phyloP scores from a whole-genome alignment of 2,797 vertebrate genomes.

The Parambassis ranga region DNA sequence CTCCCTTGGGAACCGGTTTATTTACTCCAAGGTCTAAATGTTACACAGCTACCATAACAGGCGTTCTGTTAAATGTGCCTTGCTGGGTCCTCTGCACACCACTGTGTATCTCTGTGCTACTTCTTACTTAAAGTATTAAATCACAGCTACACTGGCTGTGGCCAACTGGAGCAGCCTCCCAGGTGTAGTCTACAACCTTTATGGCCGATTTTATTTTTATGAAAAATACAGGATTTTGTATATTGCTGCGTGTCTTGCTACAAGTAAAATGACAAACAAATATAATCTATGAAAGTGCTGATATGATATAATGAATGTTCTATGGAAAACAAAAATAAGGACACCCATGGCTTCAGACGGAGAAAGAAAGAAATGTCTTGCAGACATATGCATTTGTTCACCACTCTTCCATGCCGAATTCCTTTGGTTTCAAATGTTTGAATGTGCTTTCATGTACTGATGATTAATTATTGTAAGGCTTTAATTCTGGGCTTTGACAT shows the following conservation, averaged over 20 bases:
- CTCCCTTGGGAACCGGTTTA: constrained; percentile 25
- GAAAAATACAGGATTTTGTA: neutral
- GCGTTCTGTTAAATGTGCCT: constrained; percentile 35
- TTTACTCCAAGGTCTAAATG: constrained; percentile 44
- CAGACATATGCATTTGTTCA: no score
- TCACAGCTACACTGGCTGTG: neutral
- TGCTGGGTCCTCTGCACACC: constrained; percentile 22
- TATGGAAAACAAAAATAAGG: no score
- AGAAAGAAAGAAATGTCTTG: no score
- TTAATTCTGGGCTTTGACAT: no score
- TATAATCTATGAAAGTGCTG: no score
- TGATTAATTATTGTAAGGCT: no score
- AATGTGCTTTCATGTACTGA: no score
- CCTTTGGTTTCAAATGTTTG: no score
- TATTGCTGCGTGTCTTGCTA: neutral
- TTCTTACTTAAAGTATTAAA: constrained; percentile 24
- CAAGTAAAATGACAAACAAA: no score
- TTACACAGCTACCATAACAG: constrained; percentile 34
- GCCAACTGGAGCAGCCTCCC: neutral
- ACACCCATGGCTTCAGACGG: no score
- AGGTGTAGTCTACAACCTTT: neutral
- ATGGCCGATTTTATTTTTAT: neutral
- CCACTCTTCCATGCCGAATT: no score
- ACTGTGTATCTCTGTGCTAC: constrained; percentile 25
- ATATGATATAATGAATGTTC: no score